A percentile compares a stretch with the other conserved stretches of the same genome.
These are phyloP conservation scores for Zoanthus sansibaricus DNA, from an alignment of 92 coral and sea anemone species.

Conservation along the genomic window DNA sequence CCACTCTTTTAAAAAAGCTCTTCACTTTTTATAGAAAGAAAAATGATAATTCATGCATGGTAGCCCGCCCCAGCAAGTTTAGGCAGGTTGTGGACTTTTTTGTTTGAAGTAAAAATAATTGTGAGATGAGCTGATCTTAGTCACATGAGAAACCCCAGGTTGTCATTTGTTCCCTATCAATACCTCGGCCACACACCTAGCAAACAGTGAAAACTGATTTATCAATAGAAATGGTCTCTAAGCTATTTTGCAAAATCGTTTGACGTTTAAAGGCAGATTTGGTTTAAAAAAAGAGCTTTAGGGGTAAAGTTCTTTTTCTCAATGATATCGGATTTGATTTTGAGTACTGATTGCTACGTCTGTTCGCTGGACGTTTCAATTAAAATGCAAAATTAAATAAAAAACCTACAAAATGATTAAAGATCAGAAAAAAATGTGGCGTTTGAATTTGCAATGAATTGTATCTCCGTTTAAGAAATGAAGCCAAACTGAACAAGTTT, in stretches of 20 bases:
- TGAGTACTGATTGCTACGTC: background rate
- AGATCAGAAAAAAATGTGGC: background rate
- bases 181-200: slow-evolving; percentile 32
- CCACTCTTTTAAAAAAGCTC: slow-evolving; percentile 19
- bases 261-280: background rate
- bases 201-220: slow-evolving; percentile 2
- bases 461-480: background rate
- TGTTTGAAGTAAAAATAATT: slow-evolving; percentile 21
- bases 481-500: background rate
- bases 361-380: background rate
- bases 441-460: background rate
- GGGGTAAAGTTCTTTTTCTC: background rate
- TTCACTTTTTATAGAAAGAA: slow-evolving; percentile 10
- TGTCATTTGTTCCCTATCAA: slow-evolving; percentile 28
- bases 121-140: background rate
- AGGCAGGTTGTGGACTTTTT: slow-evolving; percentile 15
- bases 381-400: background rate
- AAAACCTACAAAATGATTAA: too few relatives aligned
- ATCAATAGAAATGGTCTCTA: background rate
- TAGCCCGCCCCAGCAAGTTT: background rate
- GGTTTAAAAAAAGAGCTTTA: background rate
- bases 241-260: background rate
- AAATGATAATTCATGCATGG: background rate
- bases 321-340: background rate
- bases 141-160: slow-evolving; percentile 45